Conservation (phyloP, 2,113 vertebrate species). For the Peucedramus taeniatus region DNA sequence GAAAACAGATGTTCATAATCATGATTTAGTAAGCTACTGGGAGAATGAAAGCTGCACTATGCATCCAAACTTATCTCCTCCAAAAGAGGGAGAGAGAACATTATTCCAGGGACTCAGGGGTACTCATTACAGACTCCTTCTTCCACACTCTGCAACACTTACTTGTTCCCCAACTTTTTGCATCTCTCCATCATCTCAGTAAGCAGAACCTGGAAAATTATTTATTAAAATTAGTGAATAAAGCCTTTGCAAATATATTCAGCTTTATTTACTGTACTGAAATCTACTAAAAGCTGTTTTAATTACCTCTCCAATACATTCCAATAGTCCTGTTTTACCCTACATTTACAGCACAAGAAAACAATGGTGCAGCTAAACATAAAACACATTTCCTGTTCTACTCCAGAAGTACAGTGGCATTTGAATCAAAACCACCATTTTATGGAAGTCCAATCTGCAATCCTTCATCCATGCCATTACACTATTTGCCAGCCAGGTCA, state of each 20-base stretch:
- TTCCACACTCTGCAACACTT: constrained; percentile 59
- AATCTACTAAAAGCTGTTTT: neutral
- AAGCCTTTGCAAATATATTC: neutral
- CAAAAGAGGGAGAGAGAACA: neutral
- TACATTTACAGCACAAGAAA: neutral
- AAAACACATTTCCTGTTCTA: neutral
- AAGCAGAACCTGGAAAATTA: constrained; percentile 79
- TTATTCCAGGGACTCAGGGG: neutral
- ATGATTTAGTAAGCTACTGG: neutral
- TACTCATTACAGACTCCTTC: neutral
- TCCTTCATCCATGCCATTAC: neutral
- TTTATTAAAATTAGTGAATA: neutral
- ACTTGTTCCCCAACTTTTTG: constrained; percentile 96
- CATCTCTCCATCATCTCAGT: constrained; percentile 98
- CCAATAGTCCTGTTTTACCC: neutral
- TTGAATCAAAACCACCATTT: neutral
- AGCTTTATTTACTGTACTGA: neutral
- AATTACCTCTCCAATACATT: neutral
- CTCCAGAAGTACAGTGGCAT: neutral
- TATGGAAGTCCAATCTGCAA: neutral
- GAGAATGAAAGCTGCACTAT: neutral
- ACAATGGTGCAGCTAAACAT: neutral
- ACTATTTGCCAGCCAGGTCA: neutral
- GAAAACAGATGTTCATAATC: neutral
- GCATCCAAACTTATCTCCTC: neutral